A percentile compares a stretch with the other conserved stretches of the same genome.
These are phyloP conservation scores for Sebastolobus alascanus DNA, from an alignment of 2,797 vertebrate species.

Conservation along the genomic window DNA sequence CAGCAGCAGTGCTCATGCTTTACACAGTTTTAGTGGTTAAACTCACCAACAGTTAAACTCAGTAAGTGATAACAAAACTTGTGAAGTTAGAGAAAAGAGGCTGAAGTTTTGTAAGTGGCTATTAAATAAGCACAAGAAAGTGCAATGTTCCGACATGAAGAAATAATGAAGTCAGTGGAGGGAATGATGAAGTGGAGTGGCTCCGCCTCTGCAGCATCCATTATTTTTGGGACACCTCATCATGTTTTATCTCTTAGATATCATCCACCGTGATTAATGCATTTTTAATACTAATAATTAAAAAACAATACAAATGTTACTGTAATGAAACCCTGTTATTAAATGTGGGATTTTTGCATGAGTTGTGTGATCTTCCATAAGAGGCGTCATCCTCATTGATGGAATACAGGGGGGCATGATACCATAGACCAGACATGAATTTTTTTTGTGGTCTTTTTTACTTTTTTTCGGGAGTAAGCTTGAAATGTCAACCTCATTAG, in stretches of 20 bases:
- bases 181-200: slow-evolving; percentile 51
- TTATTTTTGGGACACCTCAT: slow-evolving; percentile 37
- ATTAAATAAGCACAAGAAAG: slow-evolving; percentile 21
- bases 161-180: slow-evolving; percentile 56
- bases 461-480: background rate
- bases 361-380: background rate
- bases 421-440: background rate
- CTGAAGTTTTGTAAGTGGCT: slow-evolving; percentile 21
- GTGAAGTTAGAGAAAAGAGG: slow-evolving; percentile 1
- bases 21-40: background rate
- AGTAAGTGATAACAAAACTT: background rate
- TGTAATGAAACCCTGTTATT: background rate
- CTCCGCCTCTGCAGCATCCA: slow-evolving; percentile 33
- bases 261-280: slow-evolving; percentile 18
- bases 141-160: slow-evolving; percentile 34
- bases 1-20: background rate
- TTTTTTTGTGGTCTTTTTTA: background rate
- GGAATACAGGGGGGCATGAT: background rate
- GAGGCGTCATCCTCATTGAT: background rate
- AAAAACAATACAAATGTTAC: slow-evolving; percentile 10
- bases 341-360: background rate
- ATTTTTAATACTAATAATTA: slow-evolving; percentile 10
- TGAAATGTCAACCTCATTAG: slow-evolving; percentile 62
- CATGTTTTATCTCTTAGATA: slow-evolving; percentile 23
- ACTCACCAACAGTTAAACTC: background rate